Evolutionary conservation across 2,888 invertebrate genomes (phyloP).

Genomic region (Gisinianus flammeolus): DNA sequence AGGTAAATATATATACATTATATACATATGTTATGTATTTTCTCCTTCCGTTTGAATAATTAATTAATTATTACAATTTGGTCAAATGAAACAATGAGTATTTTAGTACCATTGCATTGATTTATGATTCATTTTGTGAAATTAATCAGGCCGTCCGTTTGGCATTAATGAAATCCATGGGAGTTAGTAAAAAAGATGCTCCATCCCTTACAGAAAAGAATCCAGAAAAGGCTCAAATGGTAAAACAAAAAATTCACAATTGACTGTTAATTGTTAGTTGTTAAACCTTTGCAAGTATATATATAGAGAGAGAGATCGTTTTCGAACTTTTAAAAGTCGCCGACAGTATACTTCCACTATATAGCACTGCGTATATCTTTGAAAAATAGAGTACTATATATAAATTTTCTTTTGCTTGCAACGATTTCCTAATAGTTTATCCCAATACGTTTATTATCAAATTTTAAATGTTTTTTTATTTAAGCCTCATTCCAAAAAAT

Average conservation of each 20-base stretch:
- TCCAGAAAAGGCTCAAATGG: conserved; percentile 36
- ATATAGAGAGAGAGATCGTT: too few species aligned
- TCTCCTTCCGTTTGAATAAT: neutral
- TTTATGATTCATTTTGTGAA: neutral
- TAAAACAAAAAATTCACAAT: conserved; percentile 4
- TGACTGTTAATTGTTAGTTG: conserved; percentile 6
- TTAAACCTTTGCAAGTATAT: too few species aligned
- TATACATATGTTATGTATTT: neutral
- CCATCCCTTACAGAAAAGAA: conserved; percentile 5
- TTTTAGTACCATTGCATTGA: neutral
- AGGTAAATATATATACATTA: conserved; percentile 44
- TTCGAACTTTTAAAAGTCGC: too few species aligned
- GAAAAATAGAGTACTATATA: too few species aligned
- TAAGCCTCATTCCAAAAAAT: too few species aligned
- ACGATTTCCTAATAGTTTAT: too few species aligned
- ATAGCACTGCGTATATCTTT: too few species aligned
- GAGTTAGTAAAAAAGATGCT: conserved; percentile 1
- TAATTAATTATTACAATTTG: neutral
- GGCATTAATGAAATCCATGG: conserved; percentile 72
- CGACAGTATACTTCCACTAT: too few species aligned
- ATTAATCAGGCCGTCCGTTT: conserved; percentile 75
- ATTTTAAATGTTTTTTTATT: too few species aligned
- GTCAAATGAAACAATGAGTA: neutral
- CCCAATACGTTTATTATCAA: too few species aligned
- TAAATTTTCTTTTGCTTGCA: too few species aligned